Percentiles rank a stretch among this genome's conserved stretches.
phyloP scores from a whole-genome alignment of 2,113 vertebrate genomes.

The Propithecus coquereli region DNA sequence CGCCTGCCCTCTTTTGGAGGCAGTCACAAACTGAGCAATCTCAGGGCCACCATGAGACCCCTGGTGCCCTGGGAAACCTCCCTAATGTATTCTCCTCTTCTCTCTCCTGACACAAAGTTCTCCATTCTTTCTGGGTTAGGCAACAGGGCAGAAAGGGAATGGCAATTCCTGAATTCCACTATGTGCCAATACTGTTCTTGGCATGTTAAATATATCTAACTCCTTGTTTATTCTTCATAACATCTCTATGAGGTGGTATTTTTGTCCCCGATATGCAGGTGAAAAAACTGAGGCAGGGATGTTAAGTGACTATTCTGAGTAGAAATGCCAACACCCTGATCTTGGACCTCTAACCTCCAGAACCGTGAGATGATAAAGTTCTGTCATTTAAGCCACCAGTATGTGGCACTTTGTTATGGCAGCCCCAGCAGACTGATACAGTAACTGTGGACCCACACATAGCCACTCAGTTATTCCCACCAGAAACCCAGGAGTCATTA shows the following conservation, averaged over 20 bases:
- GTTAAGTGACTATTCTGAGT: too few relatives aligned
- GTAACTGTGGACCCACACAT: not conserved
- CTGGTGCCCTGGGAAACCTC: not conserved
- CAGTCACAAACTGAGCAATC: not conserved
- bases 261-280: not conserved
- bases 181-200: not conserved
- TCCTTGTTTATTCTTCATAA: not conserved
- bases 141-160: not conserved
- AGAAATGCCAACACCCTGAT: not conserved
- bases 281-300: not conserved
- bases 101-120: not conserved
- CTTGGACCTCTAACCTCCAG: not conserved
- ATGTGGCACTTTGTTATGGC: too few relatives aligned
- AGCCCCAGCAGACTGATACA: not conserved
- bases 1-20: not conserved
- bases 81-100: not conserved
- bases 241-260: not conserved
- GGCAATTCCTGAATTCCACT: not conserved
- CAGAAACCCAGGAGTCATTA: not conserved
- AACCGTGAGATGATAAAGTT: not conserved
- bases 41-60: not conserved
- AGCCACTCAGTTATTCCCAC: not conserved
- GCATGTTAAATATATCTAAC: not conserved
- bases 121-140: not conserved
- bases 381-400: not conserved